These are phyloP conservation scores for Ochropacha duplaris DNA, from an alignment of 2,888 invertebrate genomes.

Conservation along the genomic window DNA sequence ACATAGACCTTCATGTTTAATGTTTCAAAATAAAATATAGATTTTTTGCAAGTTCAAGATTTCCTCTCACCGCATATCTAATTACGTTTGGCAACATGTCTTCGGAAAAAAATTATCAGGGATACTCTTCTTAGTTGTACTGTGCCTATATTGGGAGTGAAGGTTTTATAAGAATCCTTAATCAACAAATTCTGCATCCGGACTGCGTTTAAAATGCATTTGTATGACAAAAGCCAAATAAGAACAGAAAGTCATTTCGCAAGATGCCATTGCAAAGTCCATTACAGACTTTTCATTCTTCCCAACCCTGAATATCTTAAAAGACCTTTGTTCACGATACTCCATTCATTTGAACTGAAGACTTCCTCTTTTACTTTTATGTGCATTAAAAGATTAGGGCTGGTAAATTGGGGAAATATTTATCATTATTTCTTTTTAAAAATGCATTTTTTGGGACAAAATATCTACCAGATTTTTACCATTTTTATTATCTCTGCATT, in stretches of 20 bases:
- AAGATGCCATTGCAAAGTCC: slow-evolving; percentile 13
- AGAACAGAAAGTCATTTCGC: slow-evolving; percentile 8
- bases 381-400: slow-evolving; percentile 29
- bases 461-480: not conserved
- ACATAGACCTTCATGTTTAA: too few species aligned
- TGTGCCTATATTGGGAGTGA: not conserved
- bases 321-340: slow-evolving; percentile 13
- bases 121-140: not conserved
- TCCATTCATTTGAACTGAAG: slow-evolving; percentile 21
- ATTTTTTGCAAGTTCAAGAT: too few species aligned
- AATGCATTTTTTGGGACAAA: not conserved
- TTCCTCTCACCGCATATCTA: too few species aligned
- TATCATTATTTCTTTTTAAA: not conserved
- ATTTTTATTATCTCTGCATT: not conserved
- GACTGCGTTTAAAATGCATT: slow-evolving; percentile 9
- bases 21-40: too few species aligned
- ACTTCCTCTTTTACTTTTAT: slow-evolving; percentile 24
- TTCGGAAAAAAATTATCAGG: too few species aligned
- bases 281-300: slow-evolving; percentile 12
- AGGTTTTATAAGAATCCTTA: not conserved
- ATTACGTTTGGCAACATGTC: too few species aligned
- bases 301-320: slow-evolving; percentile 3
- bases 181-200: not conserved
- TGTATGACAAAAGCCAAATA: slow-evolving; percentile 8
- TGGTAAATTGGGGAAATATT: not conserved